Percentiles rank a stretch among this genome's conserved stretches.
Conservation (phyloP, 2,888 invertebrate species). For the Tortrix viridana region DNA sequence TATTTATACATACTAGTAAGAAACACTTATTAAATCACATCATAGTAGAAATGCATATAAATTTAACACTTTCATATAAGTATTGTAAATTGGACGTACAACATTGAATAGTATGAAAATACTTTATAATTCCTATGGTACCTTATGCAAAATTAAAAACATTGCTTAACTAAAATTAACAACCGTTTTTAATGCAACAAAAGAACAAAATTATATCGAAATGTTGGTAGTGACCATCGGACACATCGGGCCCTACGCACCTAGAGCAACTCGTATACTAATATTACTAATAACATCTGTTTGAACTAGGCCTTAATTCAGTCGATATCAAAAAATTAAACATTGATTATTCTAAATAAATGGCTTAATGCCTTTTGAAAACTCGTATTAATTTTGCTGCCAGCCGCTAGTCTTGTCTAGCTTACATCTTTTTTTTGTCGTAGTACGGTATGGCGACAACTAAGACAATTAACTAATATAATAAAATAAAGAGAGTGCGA, state of each 20-base stretch:
- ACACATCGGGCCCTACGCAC: not conserved
- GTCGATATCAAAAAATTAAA: conserved; percentile 33
- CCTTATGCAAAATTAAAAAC: conserved; percentile 63
- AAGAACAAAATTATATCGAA: conserved; percentile 20
- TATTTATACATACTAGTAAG: conserved; percentile 64
- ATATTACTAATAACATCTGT: not conserved
- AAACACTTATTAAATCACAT: conserved; percentile 63
- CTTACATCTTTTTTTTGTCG: too few relatives aligned
- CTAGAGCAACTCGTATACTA: not conserved
- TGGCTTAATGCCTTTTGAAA: conserved; percentile 18
- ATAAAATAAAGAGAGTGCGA: too few relatives aligned
- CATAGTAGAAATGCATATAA: conserved; percentile 69
- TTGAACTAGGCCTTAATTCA: conserved; percentile 25
- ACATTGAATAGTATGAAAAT: conserved; percentile 71
- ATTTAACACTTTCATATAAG: conserved; percentile 56
- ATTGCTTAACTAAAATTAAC: conserved; percentile 75
- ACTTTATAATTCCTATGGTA: conserved; percentile 57
- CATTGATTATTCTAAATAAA: conserved; percentile 27
- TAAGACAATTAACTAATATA: too few relatives aligned
- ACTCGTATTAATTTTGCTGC: conserved; percentile 23
- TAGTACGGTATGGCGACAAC: too few relatives aligned
- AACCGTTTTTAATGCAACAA: conserved; percentile 38
- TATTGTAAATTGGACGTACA: conserved; percentile 78
- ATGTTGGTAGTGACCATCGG: not conserved
- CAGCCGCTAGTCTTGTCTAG: not conserved